These are phyloP conservation scores for Neuroterus valhalla DNA, from an alignment of 1,140 invertebrate species.

Conservation along the genomic window DNA sequence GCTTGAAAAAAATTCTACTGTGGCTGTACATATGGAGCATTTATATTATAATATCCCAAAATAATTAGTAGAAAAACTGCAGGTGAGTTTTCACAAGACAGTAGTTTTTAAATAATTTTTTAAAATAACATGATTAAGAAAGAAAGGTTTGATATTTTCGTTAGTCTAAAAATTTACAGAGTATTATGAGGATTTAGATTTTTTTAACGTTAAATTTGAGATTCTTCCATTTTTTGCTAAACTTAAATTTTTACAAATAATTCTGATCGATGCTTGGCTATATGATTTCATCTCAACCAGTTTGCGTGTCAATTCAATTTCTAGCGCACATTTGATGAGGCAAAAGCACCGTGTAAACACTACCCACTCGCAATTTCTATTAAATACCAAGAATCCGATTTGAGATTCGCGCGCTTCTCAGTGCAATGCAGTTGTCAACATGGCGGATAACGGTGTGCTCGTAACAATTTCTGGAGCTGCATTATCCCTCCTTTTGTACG, in stretches of 20 bases:
- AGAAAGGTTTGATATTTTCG: too few species aligned
- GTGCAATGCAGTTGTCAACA: conserved; percentile 57
- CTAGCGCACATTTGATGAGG: background rate
- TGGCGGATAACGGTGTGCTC: conserved; percentile 66
- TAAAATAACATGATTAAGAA: too few species aligned
- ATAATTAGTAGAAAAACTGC: too few species aligned
- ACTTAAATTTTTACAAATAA: background rate
- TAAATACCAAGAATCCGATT: background rate
- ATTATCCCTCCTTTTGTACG: conserved; percentile 79
- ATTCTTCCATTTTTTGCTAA: background rate
- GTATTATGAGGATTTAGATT: too few species aligned
- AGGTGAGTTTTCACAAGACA: too few species aligned
- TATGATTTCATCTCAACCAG: background rate
- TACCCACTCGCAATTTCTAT: background rate
- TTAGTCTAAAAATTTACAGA: too few species aligned
- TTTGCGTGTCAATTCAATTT: background rate
- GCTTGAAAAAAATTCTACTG: too few species aligned
- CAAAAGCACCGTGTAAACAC: background rate
- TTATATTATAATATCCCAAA: too few species aligned
- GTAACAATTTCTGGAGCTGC: conserved; percentile 76
- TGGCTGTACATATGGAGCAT: too few species aligned
- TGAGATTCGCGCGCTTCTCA: background rate
- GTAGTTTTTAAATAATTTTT: too few species aligned
- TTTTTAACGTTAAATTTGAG: background rate
- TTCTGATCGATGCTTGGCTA: background rate